Evolutionary conservation across 2,888 invertebrate genomes (phyloP), one percentile per base, ranked within the genome.

Genomic region (Conchocele bisecta): DNA sequence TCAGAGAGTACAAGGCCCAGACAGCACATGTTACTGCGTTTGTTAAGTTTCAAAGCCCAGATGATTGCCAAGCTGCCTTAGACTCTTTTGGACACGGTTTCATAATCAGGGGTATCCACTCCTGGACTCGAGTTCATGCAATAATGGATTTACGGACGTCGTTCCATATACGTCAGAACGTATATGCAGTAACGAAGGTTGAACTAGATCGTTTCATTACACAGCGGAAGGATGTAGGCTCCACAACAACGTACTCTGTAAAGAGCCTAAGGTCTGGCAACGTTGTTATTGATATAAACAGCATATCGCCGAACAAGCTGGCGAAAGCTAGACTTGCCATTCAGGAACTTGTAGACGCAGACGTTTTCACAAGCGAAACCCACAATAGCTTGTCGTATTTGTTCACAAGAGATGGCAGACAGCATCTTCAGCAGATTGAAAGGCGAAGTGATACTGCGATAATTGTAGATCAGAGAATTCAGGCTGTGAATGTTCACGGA

Each of bases 401-500:
- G 6, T 82, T 82, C 50, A 71, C 74, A 11, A 48, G 44, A 57
- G 59, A 77, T 35, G 83, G 82, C 0, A 66, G 58, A 29, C 24
- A 65, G 41, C 42, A 53, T 7, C 26, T 81, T 3, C 51, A 71
- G 24, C 50, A 51, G 1, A 69, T 84, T 6, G 74, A 78, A 58
- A 68, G 68, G 42, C 29, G 56, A 17, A 75, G 75, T 1, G 37
- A 50, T 7, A 67, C 78, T 17, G n/a, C 65, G 7, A 82, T 84
- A 29, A 51, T 58, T 20, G n/a, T 65, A n/a, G 83, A 84, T 59
- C 56, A 71, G 7, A 71, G 81, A 42, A 64, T 42, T 7, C 60
- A 75, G 60, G 72, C 69, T 7, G 31, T 84, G 9, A 58, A 66
- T 1, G 59, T 86, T 4, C 71, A 80, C 28, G 85, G 86, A 9